Evolutionary conservation across 2,888 invertebrate genomes (phyloP).

Genomic region (Hartigia nigra): DNA sequence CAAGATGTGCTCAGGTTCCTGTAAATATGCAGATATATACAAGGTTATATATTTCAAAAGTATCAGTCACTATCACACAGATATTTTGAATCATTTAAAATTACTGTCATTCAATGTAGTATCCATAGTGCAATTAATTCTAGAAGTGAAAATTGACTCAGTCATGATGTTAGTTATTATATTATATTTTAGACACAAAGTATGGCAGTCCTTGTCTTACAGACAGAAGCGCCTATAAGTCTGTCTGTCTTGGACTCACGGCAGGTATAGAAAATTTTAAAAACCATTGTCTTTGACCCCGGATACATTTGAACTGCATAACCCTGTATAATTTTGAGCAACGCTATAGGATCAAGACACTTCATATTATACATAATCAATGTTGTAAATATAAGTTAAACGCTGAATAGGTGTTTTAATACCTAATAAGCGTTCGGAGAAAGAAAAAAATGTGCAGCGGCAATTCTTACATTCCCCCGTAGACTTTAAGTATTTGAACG

Average conservation of each 20-base stretch:
- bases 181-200: not conserved
- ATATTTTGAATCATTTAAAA: not conserved
- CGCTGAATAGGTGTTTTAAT: not conserved
- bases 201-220: too few relatives aligned
- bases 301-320: not conserved
- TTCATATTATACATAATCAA: conserved; percentile 35
- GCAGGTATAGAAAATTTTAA: too few relatives aligned
- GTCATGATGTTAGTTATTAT: too few relatives aligned
- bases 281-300: too few relatives aligned
- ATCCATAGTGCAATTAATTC: not conserved
- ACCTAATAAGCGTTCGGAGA: not conserved
- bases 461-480: conserved; percentile 35
- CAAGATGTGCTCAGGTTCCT: not conserved
- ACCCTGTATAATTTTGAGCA: not conserved
- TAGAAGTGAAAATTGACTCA: not conserved
- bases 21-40: not conserved
- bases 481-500: not conserved
- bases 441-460: not conserved
- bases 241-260: too few relatives aligned
- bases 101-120: too few relatives aligned
- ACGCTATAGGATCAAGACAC: conserved; percentile 9
- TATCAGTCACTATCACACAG: not conserved
- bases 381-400: conserved; percentile 34
- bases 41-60: not conserved
- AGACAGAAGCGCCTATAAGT: too few relatives aligned